A percentile compares a stretch with the other conserved stretches of the same genome.
Evolutionary conservation across 2,113 vertebrate species (phyloP).

Genomic region (Danionella cerebrum): DNA sequence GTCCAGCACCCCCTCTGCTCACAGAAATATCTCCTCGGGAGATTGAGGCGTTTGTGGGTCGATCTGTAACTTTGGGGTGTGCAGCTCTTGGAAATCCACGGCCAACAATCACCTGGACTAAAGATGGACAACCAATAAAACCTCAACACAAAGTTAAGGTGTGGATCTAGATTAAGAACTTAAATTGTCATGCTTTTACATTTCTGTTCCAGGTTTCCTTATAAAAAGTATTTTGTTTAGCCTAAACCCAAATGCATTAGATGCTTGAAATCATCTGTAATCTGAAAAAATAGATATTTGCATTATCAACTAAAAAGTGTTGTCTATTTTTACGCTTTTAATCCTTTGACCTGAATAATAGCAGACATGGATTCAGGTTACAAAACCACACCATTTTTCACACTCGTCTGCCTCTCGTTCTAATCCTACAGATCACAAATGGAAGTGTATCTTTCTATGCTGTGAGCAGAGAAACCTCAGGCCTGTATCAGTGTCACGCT

Average conservation of each 20-base stretch:
- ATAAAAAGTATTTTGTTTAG: too few relatives aligned
- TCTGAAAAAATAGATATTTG: background rate
- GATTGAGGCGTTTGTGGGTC: conserved; percentile 67
- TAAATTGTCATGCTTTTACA: background rate
- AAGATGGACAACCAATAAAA: conserved; percentile 59
- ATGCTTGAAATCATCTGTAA: too few relatives aligned
- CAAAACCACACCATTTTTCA: background rate
- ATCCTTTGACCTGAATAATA: background rate
- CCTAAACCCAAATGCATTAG: too few relatives aligned
- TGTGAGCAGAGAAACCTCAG: conserved; percentile 64
- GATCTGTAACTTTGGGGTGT: conserved; percentile 68
- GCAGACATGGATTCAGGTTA: background rate
- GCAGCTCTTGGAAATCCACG: conserved; percentile 74
- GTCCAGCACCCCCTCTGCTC: conserved; percentile 76
- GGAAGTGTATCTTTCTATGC: conserved; percentile 67
- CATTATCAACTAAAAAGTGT: background rate
- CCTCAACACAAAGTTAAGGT: conserved; percentile 60
- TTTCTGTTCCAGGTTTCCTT: too few relatives aligned
- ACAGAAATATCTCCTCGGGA: conserved; percentile 66
- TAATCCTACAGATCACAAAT: conserved; percentile 60
- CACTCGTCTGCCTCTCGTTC: background rate
- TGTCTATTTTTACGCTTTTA: background rate
- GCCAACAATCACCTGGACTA: conserved; percentile 77
- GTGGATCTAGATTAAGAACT: background rate
- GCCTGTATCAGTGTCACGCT: conserved; percentile 80